A percentile compares a stretch with the other conserved stretches of the same genome.
Evolutionary conservation across 2,113 vertebrate genomes (phyloP).

Genomic region (Rhinolophus ferrumequinum): DNA sequence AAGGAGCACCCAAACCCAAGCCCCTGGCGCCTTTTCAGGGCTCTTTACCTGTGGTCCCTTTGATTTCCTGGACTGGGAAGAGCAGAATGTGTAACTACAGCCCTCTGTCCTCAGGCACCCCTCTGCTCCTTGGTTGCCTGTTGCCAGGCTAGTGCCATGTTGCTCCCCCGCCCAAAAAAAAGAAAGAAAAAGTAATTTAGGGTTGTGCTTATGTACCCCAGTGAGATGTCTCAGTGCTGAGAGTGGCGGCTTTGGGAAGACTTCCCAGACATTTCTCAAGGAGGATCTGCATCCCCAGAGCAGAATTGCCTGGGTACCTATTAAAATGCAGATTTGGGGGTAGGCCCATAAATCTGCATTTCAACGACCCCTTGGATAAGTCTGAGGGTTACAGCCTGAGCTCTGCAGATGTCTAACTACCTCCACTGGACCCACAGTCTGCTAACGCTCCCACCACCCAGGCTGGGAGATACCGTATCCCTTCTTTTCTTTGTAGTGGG

Average conservation of each 20-base stretch:
- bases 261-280: background rate
- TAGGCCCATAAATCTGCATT: background rate
- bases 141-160: background rate
- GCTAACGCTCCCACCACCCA: too few relatives aligned
- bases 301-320: background rate
- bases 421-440: background rate
- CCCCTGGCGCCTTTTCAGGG: background rate
- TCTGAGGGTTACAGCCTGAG: background rate
- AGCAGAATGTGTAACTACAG: background rate
- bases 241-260: background rate
- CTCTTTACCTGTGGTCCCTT: background rate
- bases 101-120: background rate
- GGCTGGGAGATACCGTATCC: background rate
- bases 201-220: background rate
- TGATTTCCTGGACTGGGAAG: background rate
- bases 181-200: background rate
- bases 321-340: conserved; percentile 33
- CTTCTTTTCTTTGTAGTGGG: background rate
- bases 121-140: background rate
- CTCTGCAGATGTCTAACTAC: too few relatives aligned
- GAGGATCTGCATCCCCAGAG: background rate
- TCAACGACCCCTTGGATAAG: background rate
- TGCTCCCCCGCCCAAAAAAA: background rate
- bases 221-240: background rate
- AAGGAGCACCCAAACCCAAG: background rate